phyloP scores from a whole-genome alignment of 2,797 vertebrate species.

The Intellagama lesueurii region DNA sequence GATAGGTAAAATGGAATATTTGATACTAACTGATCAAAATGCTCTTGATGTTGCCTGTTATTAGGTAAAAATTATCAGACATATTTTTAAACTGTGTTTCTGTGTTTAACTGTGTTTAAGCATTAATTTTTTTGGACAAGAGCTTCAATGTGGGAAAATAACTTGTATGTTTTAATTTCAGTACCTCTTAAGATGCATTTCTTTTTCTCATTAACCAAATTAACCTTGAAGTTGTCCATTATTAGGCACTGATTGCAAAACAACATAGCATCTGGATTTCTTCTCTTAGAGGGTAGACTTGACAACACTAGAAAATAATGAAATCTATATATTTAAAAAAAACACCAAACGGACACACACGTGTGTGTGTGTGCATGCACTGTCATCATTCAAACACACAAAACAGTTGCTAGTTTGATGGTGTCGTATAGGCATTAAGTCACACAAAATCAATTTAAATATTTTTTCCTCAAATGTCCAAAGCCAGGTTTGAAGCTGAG shows the following conservation, averaged over 20 bases:
- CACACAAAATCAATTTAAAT: background rate
- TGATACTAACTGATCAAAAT: too few relatives aligned
- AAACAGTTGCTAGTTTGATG: too few relatives aligned
- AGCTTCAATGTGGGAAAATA: background rate
- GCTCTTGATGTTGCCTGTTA: too few relatives aligned
- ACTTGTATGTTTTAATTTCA: background rate
- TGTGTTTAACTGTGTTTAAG: too few relatives aligned
- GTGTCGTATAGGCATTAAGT: too few relatives aligned
- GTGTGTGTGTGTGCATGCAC: too few relatives aligned
- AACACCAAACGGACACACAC: background rate
- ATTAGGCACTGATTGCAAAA: background rate
- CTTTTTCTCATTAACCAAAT: background rate
- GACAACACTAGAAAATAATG: background rate
- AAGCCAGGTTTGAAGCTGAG: background rate
- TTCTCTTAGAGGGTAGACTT: too few relatives aligned
- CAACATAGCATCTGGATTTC: background rate
- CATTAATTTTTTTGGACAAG: background rate
- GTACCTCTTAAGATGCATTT: background rate
- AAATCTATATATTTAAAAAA: background rate
- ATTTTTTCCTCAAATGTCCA: background rate
- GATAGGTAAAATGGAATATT: too few relatives aligned
- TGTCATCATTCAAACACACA: too few relatives aligned
- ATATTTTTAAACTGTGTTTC: too few relatives aligned
- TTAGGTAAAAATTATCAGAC: too few relatives aligned
- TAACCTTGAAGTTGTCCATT: background rate